phyloP scores from a whole-genome alignment of 2,888 invertebrate genomes.

The Neoitamus cyanurus region DNA sequence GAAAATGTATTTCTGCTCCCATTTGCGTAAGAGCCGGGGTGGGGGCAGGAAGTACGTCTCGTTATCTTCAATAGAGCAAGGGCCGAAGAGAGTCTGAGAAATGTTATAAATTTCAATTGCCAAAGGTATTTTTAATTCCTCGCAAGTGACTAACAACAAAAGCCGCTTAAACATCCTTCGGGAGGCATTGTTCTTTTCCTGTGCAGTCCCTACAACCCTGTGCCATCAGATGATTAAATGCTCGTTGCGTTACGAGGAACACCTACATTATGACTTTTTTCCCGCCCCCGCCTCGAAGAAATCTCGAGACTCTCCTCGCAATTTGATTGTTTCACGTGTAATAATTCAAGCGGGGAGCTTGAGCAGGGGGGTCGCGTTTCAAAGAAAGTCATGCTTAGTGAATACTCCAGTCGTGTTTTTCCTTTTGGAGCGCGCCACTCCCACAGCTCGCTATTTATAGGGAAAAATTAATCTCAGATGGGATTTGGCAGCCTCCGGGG shows the following conservation, averaged over 20 bases:
- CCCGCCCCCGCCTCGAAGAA: not conserved
- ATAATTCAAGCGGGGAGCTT: not conserved
- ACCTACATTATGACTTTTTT: not conserved
- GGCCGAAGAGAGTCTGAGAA: not conserved
- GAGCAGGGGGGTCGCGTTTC: not conserved
- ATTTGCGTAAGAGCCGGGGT: not conserved
- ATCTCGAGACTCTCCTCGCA: not conserved
- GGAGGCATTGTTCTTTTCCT: not conserved
- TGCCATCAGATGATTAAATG: not conserved
- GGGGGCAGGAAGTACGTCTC: not conserved
- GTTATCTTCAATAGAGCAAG: not conserved
- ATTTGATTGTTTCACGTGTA: not conserved
- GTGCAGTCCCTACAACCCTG: not conserved
- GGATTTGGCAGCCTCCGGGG: not conserved
- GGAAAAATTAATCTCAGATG: conserved; percentile 4
- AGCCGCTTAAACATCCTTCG: not conserved
- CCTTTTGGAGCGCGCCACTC: not conserved
- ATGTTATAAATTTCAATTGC: not conserved
- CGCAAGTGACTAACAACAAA: not conserved
- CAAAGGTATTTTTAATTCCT: not conserved
- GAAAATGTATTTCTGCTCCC: not conserved
- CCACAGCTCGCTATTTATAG: not conserved
- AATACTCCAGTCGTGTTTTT: not conserved
- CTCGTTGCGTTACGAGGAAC: not conserved
- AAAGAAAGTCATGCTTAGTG: not conserved